Base-by-base conservation (phyloP, 2,113 vertebrate genomes). In the Recurvirostra avosetta region DNA sequence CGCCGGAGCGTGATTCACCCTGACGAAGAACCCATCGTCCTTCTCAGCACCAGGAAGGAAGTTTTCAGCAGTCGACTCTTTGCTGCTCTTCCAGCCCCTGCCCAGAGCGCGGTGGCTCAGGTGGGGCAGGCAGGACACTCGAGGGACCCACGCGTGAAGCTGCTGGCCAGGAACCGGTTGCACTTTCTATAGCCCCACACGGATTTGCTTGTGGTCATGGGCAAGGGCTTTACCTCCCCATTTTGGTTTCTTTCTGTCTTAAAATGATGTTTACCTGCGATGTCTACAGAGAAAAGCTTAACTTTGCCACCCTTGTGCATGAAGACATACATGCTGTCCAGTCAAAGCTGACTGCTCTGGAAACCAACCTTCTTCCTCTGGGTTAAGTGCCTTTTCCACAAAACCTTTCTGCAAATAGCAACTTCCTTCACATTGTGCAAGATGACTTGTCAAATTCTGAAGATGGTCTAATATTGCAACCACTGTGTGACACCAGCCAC, bases 61-160 rank as follows among this genome's bases (percentile, higher is more conserved):
- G 40, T 20, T 50, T 62, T 29, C 23, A 6, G 72, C 71, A 11
- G 17, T 21, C 0, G 1, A 15, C 8, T 27, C 29, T 36, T 26
- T 16, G 43, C 59, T 77, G 72, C 25, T 74, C 34, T 50, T 75
- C 75, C 52, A 68, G 74, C 83, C 45, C 25, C 53, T 65, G 14
- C 53, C 45, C 92, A 63, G 74, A 55, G 58, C 49, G 15, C 0
- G 0, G 47, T 73, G 47, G 79, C 66, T 30, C 79, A 67, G 43
- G 23, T 8, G 16, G 61, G 67, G 43, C 74, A 38, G 58, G 61
- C 38, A 73, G 61, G 43, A 79, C 30, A 11, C 65, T 30, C 4
- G 1, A 43, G 75, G 59, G 70, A 52, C 26, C 45, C 0, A 0
- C 2, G 1, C 5, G 0, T 0, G 12, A 43, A 92, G 40, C 65